Evolutionary conservation across 2,113 vertebrate genomes (phyloP), one percentile per base, ranked within the genome.

Genomic region (Bagarius yarrelli): DNA sequence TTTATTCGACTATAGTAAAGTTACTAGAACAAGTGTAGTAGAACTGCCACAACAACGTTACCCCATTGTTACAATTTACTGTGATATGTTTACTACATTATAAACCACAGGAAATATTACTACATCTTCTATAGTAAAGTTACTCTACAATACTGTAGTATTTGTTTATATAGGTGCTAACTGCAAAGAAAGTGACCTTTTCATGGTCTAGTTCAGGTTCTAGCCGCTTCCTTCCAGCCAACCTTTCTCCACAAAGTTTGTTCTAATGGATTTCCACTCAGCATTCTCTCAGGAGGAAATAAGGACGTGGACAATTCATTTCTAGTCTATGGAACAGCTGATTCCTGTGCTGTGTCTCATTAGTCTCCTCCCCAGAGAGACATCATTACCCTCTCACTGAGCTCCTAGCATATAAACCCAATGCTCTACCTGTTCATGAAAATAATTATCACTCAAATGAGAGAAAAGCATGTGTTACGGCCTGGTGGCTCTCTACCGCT

Each of bases 301-400:
- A 50, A 73, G 66, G 63, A 81, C 77, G 32, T 66, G 30, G 76
- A 78, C 83, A 79, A 63, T 82, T 82, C 40, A 79, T 82, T 76
- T 79, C 59, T 30, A 27, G 71, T 79, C 70, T 69, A n/a, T 40
- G 63, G 61, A 47, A 69, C 70, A 84, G 79, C 64, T 78, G 64
- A 73, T 60, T 59, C 34, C 44, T 73, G 80, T 81, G 71, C 59
- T 40, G n/a, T 44, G 21, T 72, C 73, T 78, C 64, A 79, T 85
- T 85, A 85, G 55, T 56, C 69, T 53, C 27, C 23, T 50, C 76
- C 70, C 63, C 79, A 81, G 44, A 34, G 66, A 78, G 57, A 73
- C 76, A 56, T 50, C 15, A n/a, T 21, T 59, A 55, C 34, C 69
- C 40, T 72, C 52, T 59, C 25, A 8, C 76, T 70, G 9, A 25